A percentile compares a stretch with the other conserved stretches of the same genome.
These are phyloP conservation scores for Acrocera orbiculus DNA, from an alignment of 2,888 invertebrate species.

Conservation along the genomic window DNA sequence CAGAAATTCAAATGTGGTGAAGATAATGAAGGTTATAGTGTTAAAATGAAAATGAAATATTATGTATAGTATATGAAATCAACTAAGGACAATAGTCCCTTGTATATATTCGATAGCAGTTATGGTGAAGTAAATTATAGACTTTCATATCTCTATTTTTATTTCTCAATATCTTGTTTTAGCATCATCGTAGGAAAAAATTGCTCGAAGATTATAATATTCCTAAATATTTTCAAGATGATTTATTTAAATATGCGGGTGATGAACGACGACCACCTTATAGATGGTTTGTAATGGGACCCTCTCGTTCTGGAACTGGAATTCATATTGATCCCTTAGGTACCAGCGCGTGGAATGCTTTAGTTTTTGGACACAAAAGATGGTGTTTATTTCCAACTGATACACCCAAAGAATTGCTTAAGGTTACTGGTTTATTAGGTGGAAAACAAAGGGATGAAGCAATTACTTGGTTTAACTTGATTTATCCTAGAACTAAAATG, in stretches of 20 bases:
- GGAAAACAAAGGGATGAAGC: conserved; percentile 97
- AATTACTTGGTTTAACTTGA: conserved; percentile 90
- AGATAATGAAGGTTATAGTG: conserved; percentile 98
- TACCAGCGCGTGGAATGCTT: conserved; percentile 97
- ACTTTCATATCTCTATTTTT: too few relatives aligned
- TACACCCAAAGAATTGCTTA: conserved; percentile 89
- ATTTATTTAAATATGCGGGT: conserved; percentile 89
- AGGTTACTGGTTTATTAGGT: conserved; percentile 79
- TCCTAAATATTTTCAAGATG: conserved; percentile 89
- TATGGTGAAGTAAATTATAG: conserved; percentile 83
- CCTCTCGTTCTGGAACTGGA: conserved; percentile 91
- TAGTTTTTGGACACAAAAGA: conserved; percentile 86
- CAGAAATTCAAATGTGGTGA: conserved; percentile 99
- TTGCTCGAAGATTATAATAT: conserved; percentile 84
- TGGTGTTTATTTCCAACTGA: conserved; percentile 98
- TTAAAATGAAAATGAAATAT: conserved; percentile 98
- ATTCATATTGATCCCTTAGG: conserved; percentile 98
- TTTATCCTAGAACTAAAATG: conserved; percentile 83
- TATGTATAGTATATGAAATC: conserved; percentile 82
- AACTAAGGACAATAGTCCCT: conserved; percentile 92
- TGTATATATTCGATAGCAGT: conserved; percentile 99
- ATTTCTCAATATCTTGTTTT: neutral
- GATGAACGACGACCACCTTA: conserved; percentile 92
- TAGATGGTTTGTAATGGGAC: conserved; percentile 99
- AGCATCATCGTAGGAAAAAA: conserved; percentile 80